These are phyloP conservation scores for Chamaea fasciata DNA, from an alignment of 2,113 vertebrate species.

Conservation along the genomic window DNA sequence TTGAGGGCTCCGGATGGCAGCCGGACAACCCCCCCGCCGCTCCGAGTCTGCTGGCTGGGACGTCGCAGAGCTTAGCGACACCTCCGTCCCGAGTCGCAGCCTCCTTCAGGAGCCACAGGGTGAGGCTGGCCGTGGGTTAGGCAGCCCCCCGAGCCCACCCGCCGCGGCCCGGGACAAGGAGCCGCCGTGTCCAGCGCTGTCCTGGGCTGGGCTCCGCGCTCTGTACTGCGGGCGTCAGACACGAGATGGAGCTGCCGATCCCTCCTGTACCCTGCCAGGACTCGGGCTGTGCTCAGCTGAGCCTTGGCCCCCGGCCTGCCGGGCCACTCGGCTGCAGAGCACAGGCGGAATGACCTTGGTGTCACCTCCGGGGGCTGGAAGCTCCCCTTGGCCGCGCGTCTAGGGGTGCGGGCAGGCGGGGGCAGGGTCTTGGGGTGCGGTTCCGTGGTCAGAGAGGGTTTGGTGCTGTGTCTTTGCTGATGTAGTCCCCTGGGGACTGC, in stretches of 20 bases:
- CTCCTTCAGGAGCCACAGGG: neutral
- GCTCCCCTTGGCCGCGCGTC: neutral
- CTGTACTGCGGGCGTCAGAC: neutral
- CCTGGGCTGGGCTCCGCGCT: neutral
- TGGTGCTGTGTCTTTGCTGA: neutral
- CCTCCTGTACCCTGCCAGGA: neutral
- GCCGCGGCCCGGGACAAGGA: neutral
- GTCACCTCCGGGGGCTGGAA: neutral
- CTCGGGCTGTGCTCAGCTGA: neutral
- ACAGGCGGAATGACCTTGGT: neutral
- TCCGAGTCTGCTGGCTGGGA: neutral
- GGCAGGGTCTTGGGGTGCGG: neutral
- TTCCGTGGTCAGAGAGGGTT: neutral
- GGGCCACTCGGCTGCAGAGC: neutral
- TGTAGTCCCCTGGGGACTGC: fast-evolving
- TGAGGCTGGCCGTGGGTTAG: neutral
- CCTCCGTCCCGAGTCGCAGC: fast-evolving
- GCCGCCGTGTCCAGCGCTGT: fast-evolving
- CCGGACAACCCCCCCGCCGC: fast-evolving
- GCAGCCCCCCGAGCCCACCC: neutral
- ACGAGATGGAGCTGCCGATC: conserved; percentile 45
- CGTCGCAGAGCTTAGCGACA: neutral
- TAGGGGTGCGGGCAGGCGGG: neutral
- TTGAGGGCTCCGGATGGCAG: neutral
- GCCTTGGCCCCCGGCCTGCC: neutral